Percentiles rank a stretch among this genome's conserved stretches.
These are phyloP conservation scores for Halcyon malimbica DNA, from an alignment of 2,113 vertebrate genomes.

Conservation along the genomic window DNA sequence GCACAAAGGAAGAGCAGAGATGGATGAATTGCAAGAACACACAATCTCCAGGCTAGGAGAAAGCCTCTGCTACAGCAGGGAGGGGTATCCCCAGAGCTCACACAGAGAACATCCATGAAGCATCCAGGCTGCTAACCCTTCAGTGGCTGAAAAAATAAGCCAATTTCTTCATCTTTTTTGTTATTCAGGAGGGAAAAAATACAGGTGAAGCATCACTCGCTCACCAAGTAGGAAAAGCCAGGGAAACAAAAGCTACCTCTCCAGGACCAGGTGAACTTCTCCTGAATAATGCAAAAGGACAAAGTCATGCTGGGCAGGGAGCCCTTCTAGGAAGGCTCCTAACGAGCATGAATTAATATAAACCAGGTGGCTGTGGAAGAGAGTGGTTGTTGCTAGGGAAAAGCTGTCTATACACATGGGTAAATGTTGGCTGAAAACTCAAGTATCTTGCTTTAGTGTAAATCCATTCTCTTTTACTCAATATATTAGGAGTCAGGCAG, in stretches of 20 bases:
- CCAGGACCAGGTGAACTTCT: too few species aligned
- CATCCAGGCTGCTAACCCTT: not conserved
- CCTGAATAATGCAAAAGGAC: too few species aligned
- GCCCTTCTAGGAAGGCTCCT: not conserved
- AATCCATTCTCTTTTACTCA: not conserved
- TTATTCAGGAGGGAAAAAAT: not conserved
- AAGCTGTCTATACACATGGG: not conserved
- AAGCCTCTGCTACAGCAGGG: not conserved
- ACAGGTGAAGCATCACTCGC: not conserved
- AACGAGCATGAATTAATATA: not conserved
- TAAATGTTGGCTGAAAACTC: not conserved
- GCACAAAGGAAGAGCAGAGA: not conserved
- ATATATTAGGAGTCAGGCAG: rapidly evolving
- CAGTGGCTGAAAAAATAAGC: not conserved
- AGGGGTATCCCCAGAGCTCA: not conserved
- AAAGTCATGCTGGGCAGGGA: not conserved
- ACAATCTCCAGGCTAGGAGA: not conserved
- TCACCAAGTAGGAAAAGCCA: not conserved
- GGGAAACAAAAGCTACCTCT: not conserved
- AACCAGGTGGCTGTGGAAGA: not conserved
- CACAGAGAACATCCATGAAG: not conserved
- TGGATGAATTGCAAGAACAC: not conserved
- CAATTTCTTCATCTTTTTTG: not conserved
- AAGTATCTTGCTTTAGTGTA: not conserved
- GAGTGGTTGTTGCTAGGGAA: not conserved